Conservation (phyloP, 2,113 vertebrate species). For the Mormoops blainvillei region DNA sequence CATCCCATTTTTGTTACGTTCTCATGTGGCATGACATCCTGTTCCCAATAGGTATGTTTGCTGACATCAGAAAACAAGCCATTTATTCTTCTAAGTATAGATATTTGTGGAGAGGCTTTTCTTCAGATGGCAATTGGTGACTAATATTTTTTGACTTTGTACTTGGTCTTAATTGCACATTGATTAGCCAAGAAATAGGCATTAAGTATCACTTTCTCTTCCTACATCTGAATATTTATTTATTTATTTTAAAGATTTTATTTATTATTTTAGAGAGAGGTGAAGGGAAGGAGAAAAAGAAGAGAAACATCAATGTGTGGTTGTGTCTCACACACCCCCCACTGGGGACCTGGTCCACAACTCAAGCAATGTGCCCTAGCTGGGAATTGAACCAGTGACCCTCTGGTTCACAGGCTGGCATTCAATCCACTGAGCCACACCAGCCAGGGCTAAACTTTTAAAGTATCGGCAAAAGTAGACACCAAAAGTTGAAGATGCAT, state of each 20-base stretch:
- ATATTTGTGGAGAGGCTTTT: neutral
- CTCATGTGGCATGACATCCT: neutral
- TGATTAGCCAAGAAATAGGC: neutral
- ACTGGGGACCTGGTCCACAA: too few relatives aligned
- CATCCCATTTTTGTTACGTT: neutral
- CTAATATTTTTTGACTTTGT: neutral
- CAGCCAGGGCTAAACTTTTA: too few relatives aligned
- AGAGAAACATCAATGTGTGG: too few relatives aligned
- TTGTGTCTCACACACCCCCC: too few relatives aligned
- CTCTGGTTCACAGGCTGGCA: too few relatives aligned
- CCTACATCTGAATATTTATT: neutral
- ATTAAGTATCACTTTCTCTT: neutral
- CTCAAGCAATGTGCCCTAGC: too few relatives aligned
- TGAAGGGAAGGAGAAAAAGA: too few relatives aligned
- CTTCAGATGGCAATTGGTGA: neutral
- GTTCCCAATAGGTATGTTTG: neutral
- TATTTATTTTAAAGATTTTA: too few relatives aligned
- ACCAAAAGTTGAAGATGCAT: neutral
- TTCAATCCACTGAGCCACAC: too few relatives aligned
- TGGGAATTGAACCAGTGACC: too few relatives aligned
- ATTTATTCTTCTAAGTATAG: neutral
- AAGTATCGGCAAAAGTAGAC: neutral
- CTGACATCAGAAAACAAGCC: constrained; percentile 30
- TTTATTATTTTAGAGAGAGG: too few relatives aligned
- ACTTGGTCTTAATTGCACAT: neutral